Percentiles rank a stretch among this genome's conserved stretches.
Evolutionary conservation across 2,888 invertebrate genomes (phyloP).

Genomic region (Euplexia lucipara): DNA sequence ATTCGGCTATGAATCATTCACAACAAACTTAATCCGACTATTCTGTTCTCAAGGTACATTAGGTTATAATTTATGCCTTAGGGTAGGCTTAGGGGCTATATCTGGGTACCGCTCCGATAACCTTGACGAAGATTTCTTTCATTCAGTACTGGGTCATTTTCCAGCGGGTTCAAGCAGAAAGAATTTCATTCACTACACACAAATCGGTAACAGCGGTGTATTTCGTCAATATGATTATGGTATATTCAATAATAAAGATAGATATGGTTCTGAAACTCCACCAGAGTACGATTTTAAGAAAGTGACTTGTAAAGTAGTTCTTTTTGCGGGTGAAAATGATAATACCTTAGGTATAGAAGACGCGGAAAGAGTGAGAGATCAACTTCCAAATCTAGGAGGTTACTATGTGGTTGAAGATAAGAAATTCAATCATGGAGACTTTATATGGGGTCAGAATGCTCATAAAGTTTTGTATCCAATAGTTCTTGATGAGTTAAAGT

Average conservation of each 20-base stretch:
- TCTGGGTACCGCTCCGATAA: conserved; percentile 22
- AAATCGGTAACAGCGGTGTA: conserved; percentile 4
- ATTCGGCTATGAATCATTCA: conserved; percentile 35
- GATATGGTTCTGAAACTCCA: neutral
- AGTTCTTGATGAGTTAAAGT: conserved; percentile 1
- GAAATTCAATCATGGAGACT: no score
- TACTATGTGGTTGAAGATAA: neutral
- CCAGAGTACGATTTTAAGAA: neutral
- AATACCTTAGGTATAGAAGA: neutral
- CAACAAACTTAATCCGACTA: neutral
- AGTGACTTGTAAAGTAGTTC: neutral
- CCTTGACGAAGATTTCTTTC: neutral
- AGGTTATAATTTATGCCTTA: conserved; percentile 41
- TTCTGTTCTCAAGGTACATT: conserved; percentile 38
- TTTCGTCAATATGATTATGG: conserved; percentile 21
- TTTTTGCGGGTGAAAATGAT: conserved; percentile 2
- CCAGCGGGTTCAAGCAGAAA: conserved; percentile 10
- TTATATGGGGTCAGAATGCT: neutral
- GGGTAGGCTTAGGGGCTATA: neutral
- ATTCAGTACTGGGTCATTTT: neutral
- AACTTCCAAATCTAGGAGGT: neutral
- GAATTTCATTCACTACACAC: neutral
- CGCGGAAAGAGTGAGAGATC: neutral
- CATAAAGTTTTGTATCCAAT: no score
- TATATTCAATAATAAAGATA: neutral